Base-by-base conservation (phyloP, 2,113 vertebrate species). In the Myxocyprinus asiaticus region DNA sequence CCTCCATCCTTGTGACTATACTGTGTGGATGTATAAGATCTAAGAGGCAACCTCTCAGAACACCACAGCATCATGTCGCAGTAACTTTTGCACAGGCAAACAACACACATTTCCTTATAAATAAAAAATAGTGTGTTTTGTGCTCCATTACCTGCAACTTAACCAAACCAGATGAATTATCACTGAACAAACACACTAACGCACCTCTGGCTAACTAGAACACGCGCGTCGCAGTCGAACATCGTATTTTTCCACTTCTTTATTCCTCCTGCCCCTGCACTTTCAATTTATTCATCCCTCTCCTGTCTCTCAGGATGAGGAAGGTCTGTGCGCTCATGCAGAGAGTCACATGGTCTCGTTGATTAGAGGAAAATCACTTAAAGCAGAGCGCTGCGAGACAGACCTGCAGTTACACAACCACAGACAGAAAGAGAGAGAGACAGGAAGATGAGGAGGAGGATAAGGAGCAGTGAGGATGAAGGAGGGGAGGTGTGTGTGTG, bases 301-400 rank as follows among this genome's bases (percentile, higher is more conserved):
- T 50, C 78, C 62, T 86, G 56, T 91, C 85, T 89, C 87, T 79
- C 22, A 33, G 83, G 64, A 70, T 83, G 87, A 90, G 87, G 85
- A 15, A 90, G 89, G 88, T 88, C 87, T 88, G 88, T 90, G 91
- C 91, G 90, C 91, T 90, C 91, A 88, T 88, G 91, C 90, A 87
- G 89, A 87, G 89, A 91, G 91, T 92, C 92, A 93, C 92, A 89
- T 92, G 91, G 87, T 88, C 84, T 87, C 87, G 88, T 88, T 93
- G 91, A 93, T 93, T 91, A 91, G 90, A 93, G 89, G 89, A 91
- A 91, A 92, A 92, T 91, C 89, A 92, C 90, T 90, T 90, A 91
- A 92, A 91, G 91, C 91, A 33, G 22, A 33, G 22, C 22, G 22
- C 22, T 33, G 22, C 22, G 22, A 33, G 22, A 33, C 22, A 33